These are phyloP conservation scores for Herpailurus yagouaroundi DNA, from an alignment of 2,113 vertebrate genomes.

Conservation along the genomic window DNA sequence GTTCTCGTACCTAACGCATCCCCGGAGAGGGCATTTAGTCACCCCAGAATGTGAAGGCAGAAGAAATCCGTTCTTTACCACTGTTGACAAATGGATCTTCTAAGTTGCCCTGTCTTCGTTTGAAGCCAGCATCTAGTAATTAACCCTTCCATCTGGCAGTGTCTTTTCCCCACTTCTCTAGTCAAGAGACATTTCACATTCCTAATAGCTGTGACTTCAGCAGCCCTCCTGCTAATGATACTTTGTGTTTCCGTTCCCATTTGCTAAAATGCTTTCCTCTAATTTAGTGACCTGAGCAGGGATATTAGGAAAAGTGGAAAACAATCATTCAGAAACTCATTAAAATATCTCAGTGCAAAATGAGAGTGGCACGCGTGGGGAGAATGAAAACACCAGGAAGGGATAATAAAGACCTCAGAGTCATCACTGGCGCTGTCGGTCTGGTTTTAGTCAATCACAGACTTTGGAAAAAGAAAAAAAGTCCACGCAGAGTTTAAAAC, in stretches of 20 bases:
- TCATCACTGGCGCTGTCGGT: background rate
- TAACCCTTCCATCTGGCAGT: constrained; percentile 74
- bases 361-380: background rate
- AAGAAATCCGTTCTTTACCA: background rate
- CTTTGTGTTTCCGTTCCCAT: constrained; percentile 22
- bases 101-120: constrained; percentile 25
- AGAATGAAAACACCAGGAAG: constrained; percentile 37
- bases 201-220: constrained; percentile 68
- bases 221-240: constrained; percentile 61
- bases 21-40: background rate
- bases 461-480: background rate
- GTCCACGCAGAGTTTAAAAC: background rate
- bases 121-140: constrained; percentile 72
- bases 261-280: constrained; percentile 63
- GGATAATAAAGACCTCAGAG: constrained; percentile 67
- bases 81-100: constrained; percentile 48
- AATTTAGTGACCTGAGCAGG: constrained; percentile 72
- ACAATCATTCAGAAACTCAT: constrained; percentile 79
- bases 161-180: constrained; percentile 57
- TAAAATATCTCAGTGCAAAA: constrained; percentile 71
- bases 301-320: constrained; percentile 77
- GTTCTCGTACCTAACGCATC: background rate
- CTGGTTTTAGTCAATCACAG: background rate
- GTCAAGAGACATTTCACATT: constrained; percentile 53
- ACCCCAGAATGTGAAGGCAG: background rate